Conservation (phyloP, 2,888 invertebrate species). For the Cactoblastis cactorum region DNA sequence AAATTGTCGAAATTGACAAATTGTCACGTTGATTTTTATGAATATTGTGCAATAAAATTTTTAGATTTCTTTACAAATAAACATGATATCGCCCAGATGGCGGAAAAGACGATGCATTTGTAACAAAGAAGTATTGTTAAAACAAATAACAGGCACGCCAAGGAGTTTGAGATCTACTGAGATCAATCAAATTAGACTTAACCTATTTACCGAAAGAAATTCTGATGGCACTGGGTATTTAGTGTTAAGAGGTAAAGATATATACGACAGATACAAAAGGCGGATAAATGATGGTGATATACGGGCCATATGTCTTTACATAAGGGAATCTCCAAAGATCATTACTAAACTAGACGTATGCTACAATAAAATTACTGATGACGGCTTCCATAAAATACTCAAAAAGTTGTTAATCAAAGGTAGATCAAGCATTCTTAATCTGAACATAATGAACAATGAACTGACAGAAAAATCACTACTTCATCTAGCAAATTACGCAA, state of each 20-base stretch:
- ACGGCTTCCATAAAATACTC: slow-evolving; percentile 62
- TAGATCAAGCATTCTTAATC: slow-evolving; percentile 65
- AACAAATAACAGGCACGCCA: slow-evolving; percentile 43
- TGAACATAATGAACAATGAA: slow-evolving; percentile 80
- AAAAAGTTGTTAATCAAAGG: slow-evolving; percentile 61
- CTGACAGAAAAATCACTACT: slow-evolving; percentile 62
- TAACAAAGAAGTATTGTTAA: slow-evolving; percentile 37
- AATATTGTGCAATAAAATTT: neutral
- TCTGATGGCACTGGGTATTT: slow-evolving; percentile 75
- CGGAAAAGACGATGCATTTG: slow-evolving; percentile 50
- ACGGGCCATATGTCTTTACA: slow-evolving; percentile 65
- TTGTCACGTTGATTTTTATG: neutral
- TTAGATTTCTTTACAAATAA: neutral
- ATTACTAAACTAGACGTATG: slow-evolving; percentile 74
- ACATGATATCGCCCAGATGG: neutral
- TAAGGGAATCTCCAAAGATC: slow-evolving; percentile 54
- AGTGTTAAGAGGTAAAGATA: slow-evolving; percentile 71
- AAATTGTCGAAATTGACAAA: neutral
- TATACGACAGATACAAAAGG: slow-evolving; percentile 59
- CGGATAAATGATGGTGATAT: slow-evolving; percentile 73
- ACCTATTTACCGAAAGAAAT: slow-evolving; percentile 71
- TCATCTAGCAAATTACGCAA: slow-evolving; percentile 50
- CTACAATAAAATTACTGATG: slow-evolving; percentile 78
- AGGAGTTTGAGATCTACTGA: slow-evolving; percentile 33
- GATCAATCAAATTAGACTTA: slow-evolving; percentile 51